A percentile compares a stretch with the other conserved stretches of the same genome.
phyloP scores from a whole-genome alignment of 2,888 invertebrate genomes.

The Exephanes ischioxanthus region DNA sequence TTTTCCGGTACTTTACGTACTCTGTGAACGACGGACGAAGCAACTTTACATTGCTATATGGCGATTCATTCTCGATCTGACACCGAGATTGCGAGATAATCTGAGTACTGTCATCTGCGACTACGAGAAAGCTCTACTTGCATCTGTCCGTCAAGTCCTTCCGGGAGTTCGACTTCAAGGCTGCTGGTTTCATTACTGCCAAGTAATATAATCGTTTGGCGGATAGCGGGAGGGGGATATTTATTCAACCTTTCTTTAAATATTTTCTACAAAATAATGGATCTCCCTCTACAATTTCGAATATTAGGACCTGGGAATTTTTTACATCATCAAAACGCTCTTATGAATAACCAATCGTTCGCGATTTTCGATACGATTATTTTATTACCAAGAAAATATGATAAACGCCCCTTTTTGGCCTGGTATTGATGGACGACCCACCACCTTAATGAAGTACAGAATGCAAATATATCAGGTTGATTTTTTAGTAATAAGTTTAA shows the following conservation, averaged over 20 bases:
- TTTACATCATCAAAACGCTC: too few relatives aligned
- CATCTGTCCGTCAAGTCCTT: not conserved
- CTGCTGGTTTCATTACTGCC: slow-evolving; percentile 45
- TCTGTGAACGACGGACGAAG: slow-evolving; percentile 30
- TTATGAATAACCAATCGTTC: too few relatives aligned
- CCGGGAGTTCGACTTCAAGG: not conserved
- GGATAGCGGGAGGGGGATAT: too few relatives aligned
- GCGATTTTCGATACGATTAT: too few relatives aligned
- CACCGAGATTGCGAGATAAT: slow-evolving; percentile 1
- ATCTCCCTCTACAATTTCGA: too few relatives aligned
- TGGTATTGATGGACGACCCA: too few relatives aligned
- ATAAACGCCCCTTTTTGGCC: too few relatives aligned
- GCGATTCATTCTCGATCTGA: slow-evolving; percentile 7
- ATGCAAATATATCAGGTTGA: not conserved
- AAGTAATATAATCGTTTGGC: not conserved
- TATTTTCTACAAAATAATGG: too few relatives aligned
- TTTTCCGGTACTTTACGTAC: slow-evolving; percentile 11
- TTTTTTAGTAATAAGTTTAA: not conserved
- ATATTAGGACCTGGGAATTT: too few relatives aligned
- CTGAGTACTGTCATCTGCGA: slow-evolving; percentile 3
- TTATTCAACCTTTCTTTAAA: too few relatives aligned
- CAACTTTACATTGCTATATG: slow-evolving; percentile 26
- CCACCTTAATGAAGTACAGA: not conserved
- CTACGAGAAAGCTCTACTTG: slow-evolving; percentile 23
- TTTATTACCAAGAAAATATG: too few relatives aligned